phyloP scores from a whole-genome alignment of 1,140 invertebrate species.

The Pteromalus puparum region DNA sequence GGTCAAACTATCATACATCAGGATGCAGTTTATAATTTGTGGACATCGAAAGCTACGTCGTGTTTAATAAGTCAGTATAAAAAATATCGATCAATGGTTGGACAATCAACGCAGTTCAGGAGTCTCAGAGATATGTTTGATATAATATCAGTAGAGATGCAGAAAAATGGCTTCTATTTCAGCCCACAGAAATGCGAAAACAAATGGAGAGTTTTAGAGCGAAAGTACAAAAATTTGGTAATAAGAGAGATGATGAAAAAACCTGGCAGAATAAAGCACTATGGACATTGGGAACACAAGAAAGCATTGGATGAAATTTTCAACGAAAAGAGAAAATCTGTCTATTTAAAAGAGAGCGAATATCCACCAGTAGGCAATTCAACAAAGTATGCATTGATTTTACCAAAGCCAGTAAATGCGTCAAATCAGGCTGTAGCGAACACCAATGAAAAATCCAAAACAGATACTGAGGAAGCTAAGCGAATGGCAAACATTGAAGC shows the following conservation, averaged over 20 bases:
- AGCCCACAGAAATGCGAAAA: constrained; percentile 68
- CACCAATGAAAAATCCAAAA: background rate
- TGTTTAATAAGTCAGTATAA: constrained; percentile 68
- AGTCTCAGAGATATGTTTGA: constrained; percentile 70
- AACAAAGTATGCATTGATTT: constrained; percentile 51
- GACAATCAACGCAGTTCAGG: constrained; percentile 63
- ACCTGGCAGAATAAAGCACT: constrained; percentile 65
- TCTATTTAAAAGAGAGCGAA: constrained; percentile 60
- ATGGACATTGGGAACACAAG: constrained; percentile 67
- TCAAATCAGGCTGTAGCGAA: background rate
- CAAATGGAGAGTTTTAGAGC: constrained; percentile 67
- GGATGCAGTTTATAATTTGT: constrained; percentile 58
- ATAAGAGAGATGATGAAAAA: constrained; percentile 64
- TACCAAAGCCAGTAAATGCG: constrained; percentile 47
- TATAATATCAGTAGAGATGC: constrained; percentile 68
- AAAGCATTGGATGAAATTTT: constrained; percentile 66
- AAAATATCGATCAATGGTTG: constrained; percentile 66
- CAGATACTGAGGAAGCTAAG: background rate
- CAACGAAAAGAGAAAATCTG: constrained; percentile 59
- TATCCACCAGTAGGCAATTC: constrained; percentile 52
- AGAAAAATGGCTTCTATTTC: constrained; percentile 65
- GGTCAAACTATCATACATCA: constrained; percentile 49
- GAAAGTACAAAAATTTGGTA: constrained; percentile 68
- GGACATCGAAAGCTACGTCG: constrained; percentile 67
- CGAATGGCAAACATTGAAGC: background rate